phyloP scores from a whole-genome alignment of 2,888 invertebrate genomes.

The Xylota segnis region DNA sequence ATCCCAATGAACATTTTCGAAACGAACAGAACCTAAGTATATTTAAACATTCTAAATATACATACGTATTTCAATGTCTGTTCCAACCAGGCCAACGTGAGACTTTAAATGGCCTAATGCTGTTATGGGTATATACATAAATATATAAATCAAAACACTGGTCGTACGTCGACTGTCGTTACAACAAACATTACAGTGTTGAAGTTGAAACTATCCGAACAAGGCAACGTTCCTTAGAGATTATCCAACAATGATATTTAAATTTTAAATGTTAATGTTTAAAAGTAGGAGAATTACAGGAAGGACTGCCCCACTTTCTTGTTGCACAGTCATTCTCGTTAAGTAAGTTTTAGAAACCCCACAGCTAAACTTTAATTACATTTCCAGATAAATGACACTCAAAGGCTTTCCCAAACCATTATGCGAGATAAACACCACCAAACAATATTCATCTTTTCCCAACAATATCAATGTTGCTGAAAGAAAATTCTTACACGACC shows the following conservation, averaged over 20 bases:
- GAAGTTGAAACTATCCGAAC: background rate
- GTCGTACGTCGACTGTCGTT: too few relatives aligned
- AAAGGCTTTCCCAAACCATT: slow-evolving; percentile 19
- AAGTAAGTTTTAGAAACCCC: background rate
- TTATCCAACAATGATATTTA: background rate
- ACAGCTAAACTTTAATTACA: slow-evolving; percentile 29
- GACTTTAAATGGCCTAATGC: too few relatives aligned
- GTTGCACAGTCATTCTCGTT: background rate
- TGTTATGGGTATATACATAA: too few relatives aligned
- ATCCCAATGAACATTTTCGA: too few relatives aligned
- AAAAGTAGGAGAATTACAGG: background rate
- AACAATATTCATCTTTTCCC: slow-evolving; percentile 18
- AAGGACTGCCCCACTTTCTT: background rate
- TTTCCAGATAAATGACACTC: slow-evolving; percentile 41
- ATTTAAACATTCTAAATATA: too few relatives aligned
- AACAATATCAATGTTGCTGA: slow-evolving; percentile 10
- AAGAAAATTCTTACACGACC: slow-evolving; percentile 13
- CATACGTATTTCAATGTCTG: too few relatives aligned
- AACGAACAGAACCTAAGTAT: too few relatives aligned
- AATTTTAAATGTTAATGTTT: background rate
- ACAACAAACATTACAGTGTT: background rate
- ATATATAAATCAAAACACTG: too few relatives aligned
- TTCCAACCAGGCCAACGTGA: too few relatives aligned
- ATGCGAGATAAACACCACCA: slow-evolving; percentile 33
- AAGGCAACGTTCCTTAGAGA: background rate